Evolutionary conservation across 1,140 invertebrate genomes (phyloP), one percentile per base, ranked within the genome.

Genomic region (Kradibia gibbosae): DNA sequence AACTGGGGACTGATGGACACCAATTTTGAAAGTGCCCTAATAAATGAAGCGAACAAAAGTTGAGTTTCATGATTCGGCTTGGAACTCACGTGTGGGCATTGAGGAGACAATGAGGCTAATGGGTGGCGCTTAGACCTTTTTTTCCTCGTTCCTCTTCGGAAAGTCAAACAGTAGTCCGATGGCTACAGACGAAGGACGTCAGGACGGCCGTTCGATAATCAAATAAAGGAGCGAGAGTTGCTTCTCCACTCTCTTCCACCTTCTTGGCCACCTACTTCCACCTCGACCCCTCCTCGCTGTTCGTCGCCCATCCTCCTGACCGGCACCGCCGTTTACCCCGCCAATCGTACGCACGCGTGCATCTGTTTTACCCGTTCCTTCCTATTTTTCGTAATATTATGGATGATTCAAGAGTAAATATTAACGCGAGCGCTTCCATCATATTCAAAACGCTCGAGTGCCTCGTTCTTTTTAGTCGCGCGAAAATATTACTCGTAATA

Each of bases 1-100:
- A 82, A 3, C 10, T 11, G 25, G 7, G 31, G 57, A 60, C 3
- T 0, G n/a, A 10, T 11, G 25, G 84, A 1, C 71, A 75, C 81
- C 42, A 62, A 55, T 85, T 86, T 90, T 87, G 89, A 88, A 89
- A 90, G 88, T 88, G 89, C 89, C 88, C 89, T 89, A 89, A 90
- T 90, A 90, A 90, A 90, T 90, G 89, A 86, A 88, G 90, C 88
- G 83, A 84, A 83, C n/a, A 85, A 85, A 84, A 80, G 83, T 74
- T 71, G 83, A 82, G 84, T 81, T 5, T 5, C 5, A 13, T 83
- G 76, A 83, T 71, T 42, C 45, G 82, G 53, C 48, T 53, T 60
- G 4, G 70, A 28, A 53, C 45, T 65, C 20, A 72, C 48, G 45
- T 80, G 83, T 83, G 85, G 81, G 80, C 82, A 70, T 82, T 84